phyloP scores from a whole-genome alignment of 2,113 vertebrate species.

The human region GRCh38 chr14:56812001-56812500 shows the following conservation, averaged over 20 bases:
- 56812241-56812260: slow-evolving; percentile 65
- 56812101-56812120: background rate
- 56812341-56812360: background rate
- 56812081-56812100: slow-evolving; percentile 41
- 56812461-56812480: background rate
- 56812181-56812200: slow-evolving; percentile 30
- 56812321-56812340: slow-evolving; percentile 3
- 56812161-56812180: background rate
- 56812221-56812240: slow-evolving; percentile 58
- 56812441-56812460: background rate
- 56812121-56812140: background rate
- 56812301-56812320: slow-evolving; percentile 29
- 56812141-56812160: background rate
- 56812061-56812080: background rate
- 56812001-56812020: slow-evolving; percentile 60
- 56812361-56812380: slow-evolving; percentile 17
- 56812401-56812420: background rate
- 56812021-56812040: slow-evolving; percentile 32
- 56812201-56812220: slow-evolving; percentile 45
- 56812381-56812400: background rate
- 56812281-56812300: slow-evolving; percentile 43
- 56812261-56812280: slow-evolving; percentile 40
- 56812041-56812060: slow-evolving; percentile 2
- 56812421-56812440: background rate
- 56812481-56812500: background rate